phyloP scores from a whole-genome alignment of 2,888 invertebrate genomes.

The Euzetes globulus region DNA sequence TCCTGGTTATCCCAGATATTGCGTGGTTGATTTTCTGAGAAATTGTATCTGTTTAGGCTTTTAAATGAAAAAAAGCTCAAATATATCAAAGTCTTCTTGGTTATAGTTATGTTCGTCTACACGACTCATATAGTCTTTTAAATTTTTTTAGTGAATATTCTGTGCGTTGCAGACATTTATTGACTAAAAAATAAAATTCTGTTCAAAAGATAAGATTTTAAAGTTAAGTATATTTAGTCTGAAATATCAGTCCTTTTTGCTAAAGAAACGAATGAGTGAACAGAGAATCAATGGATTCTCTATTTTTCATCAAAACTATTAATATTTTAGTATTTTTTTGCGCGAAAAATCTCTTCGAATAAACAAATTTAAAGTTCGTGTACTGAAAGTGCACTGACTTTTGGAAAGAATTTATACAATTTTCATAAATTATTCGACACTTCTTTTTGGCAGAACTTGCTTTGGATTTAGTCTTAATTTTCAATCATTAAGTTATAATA shows the following conservation, averaged over 20 bases:
- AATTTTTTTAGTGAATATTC: too few relatives aligned
- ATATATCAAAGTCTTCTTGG: too few relatives aligned
- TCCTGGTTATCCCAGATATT: too few relatives aligned
- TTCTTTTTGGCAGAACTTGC: background rate
- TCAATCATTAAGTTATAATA: background rate
- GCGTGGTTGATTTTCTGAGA: too few relatives aligned
- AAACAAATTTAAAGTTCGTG: background rate
- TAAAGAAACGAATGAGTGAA: background rate
- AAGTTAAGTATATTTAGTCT: constrained; percentile 1
- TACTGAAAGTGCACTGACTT: background rate
- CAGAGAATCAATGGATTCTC: background rate
- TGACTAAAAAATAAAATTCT: too few relatives aligned
- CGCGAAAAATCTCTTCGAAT: background rate
- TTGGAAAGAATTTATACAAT: background rate
- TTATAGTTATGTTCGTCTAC: too few relatives aligned
- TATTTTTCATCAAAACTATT: background rate
- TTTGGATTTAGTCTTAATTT: background rate
- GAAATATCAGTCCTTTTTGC: background rate
- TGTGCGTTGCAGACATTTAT: too few relatives aligned
- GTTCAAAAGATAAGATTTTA: background rate
- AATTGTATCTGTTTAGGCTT: too few relatives aligned
- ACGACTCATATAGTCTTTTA: too few relatives aligned
- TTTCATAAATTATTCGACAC: background rate
- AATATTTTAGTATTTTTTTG: background rate
- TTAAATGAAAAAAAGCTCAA: too few relatives aligned